Base-by-base conservation (phyloP, 2,797 vertebrate species). In the Siniperca undulata region DNA sequence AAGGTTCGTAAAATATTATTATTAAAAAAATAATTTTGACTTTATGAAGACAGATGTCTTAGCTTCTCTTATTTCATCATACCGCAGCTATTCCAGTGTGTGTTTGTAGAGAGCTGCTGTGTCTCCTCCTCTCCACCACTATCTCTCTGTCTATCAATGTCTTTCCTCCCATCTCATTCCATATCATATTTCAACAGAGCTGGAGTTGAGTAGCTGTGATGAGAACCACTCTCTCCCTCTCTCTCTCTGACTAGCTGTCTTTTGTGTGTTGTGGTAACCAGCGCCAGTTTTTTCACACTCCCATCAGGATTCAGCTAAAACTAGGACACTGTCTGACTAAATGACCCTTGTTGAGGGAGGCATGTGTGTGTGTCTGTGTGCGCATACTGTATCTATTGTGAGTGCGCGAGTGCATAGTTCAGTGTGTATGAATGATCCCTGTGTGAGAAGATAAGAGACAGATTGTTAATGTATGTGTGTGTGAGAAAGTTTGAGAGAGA, bases 321-420 rank as follows among this genome's bases (percentile, higher is more conserved):
- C 83, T 84, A 79, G 87, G 86, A 85, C 88, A 83, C 77, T 55
- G 75, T 80, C 89, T 89, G 88, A 88, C 76, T 88, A 85, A 79
- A 88, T 74, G 82, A 90, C 85, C 86, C 82, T 74, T 58, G 71
- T 60, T 78, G 70, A 77, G 22, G 70, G 67, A 78, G 22, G 70
- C 56, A 61, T 22, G n/a, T 68, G 70, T 74, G 40, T 36, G 13
- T 60, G 70, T 76, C 73, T 85, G 78, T 61, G 68, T 69, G 44
- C 42, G 10, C 38, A 70, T 62, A 74, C 62, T 60, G 42, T 68
- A 53, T 71, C 22, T 66, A 53, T 42, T 55, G 40, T 78, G 69
- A 72, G 48, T 74, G n/a, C 24, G 13, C 0, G 42, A 44, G 55
- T 36, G 40, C 36, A 56, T 58, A 65, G 61, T 80, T 82, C 20